Conservation (phyloP, 2,797 vertebrate genomes). For the Columba guinea region DNA sequence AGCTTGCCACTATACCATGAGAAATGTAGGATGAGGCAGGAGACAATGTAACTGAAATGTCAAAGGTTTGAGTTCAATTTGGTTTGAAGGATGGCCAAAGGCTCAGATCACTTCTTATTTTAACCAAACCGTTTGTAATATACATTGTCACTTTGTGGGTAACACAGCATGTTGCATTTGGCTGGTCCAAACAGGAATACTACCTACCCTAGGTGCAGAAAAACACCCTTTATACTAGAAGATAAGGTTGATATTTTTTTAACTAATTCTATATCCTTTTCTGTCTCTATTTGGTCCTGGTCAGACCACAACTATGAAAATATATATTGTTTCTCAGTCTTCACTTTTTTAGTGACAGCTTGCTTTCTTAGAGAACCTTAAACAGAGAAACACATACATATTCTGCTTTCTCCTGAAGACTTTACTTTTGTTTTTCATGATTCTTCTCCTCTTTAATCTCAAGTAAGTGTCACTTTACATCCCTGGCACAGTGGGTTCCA, state of each 20-base stretch:
- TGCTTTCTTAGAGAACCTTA: not conserved
- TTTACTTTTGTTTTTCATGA: not conserved
- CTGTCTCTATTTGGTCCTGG: not conserved
- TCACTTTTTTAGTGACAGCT: not conserved
- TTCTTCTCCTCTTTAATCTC: not conserved
- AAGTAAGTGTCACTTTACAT: not conserved
- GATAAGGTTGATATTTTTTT: not conserved
- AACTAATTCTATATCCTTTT: not conserved
- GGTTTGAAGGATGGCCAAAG: conserved; percentile 65
- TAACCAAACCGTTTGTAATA: not conserved
- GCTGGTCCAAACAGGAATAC: not conserved
- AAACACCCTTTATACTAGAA: not conserved
- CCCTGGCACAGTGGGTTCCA: not conserved
- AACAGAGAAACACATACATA: not conserved
- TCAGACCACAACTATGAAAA: not conserved
- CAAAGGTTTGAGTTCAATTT: conserved; percentile 66
- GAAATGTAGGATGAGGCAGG: conserved; percentile 51
- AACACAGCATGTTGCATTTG: not conserved
- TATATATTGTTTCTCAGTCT: not conserved
- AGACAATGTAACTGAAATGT: conserved; percentile 58
- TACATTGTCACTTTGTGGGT: conserved; percentile 22
- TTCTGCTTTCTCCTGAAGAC: not conserved
- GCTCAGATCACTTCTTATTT: conserved; percentile 62
- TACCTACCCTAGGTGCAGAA: not conserved
- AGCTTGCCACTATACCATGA: conserved; percentile 16